Conservation (phyloP, 2,888 invertebrate species). For the Ochropleura leucogaster region DNA sequence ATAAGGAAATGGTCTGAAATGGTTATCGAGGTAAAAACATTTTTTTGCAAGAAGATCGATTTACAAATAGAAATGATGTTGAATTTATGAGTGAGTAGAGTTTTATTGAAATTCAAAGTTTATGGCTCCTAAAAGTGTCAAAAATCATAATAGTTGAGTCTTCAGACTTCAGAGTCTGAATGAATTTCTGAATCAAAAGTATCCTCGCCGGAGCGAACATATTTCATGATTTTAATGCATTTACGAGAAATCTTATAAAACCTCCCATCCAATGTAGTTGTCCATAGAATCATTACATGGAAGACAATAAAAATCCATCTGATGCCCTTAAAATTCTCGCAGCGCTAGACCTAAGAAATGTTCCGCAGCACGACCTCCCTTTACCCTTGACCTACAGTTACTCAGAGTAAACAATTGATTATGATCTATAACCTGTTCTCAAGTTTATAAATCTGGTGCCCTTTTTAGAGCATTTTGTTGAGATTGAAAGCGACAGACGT, state of each 20-base stretch:
- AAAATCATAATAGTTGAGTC: neutral
- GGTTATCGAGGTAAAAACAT: slow-evolving; percentile 16
- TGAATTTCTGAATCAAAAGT: neutral
- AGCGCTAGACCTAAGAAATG: slow-evolving; percentile 57
- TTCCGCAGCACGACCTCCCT: slow-evolving; percentile 59
- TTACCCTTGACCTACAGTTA: slow-evolving; percentile 64
- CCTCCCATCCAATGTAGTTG: slow-evolving; percentile 8
- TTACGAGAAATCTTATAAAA: slow-evolving; percentile 18
- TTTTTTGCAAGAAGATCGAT: neutral
- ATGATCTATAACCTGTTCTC: slow-evolving; percentile 68
- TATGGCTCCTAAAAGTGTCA: neutral
- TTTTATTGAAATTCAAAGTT: neutral
- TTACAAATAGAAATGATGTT: slow-evolving; percentile 1
- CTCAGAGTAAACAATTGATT: slow-evolving; percentile 71
- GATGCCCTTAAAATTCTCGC: slow-evolving; percentile 57
- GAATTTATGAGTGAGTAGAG: neutral
- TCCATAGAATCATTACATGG: slow-evolving; percentile 10
- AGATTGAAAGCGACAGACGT: slow-evolving; percentile 52
- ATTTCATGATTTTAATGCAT: slow-evolving; percentile 12
- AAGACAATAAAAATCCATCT: slow-evolving; percentile 52
- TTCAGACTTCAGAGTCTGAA: neutral
- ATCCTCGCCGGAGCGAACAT: neutral
- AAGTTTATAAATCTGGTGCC: slow-evolving; percentile 58
- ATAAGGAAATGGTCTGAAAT: slow-evolving; percentile 39
- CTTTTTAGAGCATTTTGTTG: slow-evolving; percentile 60